Base-by-base conservation (phyloP, 2,888 invertebrate species). In the Polia nebulosa region DNA sequence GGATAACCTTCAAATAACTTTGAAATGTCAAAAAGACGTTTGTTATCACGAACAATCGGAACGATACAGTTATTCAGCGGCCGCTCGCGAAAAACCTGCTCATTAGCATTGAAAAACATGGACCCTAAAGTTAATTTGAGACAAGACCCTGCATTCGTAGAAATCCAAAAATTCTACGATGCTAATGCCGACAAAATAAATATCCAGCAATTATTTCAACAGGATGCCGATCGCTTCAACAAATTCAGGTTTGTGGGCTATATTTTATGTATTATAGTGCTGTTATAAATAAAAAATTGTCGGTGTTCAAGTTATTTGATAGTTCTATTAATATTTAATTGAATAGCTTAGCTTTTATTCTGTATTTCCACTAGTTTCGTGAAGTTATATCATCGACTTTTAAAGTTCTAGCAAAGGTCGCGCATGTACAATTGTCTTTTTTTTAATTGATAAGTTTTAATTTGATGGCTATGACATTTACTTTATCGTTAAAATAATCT, bases 151-250 rank as follows among this genome's bases (percentile, higher is more conserved):
- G 96, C 97, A 17, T 99, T 97, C 96, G 96, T 97, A 86, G 97
- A 98, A 91, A 94, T 99, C 51, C 96, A 98, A 87, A 96, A 97
- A 69, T 97, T 97, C 91, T 98, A 97, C 90, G 95, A 97, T 80
- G 93, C 95, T 11, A 97, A 97, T 88, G 98, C 97, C 17, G 95
- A 96, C 32, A 97, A 97, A 85, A 96, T 99, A 51, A 97, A 98
- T 86, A 98, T 99, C 87, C 96, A 96, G 78, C 96, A 98, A 76
- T 94, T 99, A 84, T 99, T 99, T 90, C 96, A 97, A 78, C 95
- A 97, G 83, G 98, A 99, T 92, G 94, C 97, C 0, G 95, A 97
- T 36, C 97, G 99, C 72, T 99, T 99, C 89, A 96, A 98, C 59
- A 98, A 98, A 92, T 99, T 97, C 96, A 99, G 98, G 99, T 99